Evolutionary conservation across 1,140 invertebrate species (phyloP), one percentile per base, ranked within the genome.

Genomic region (Oncopodura yosiiana): DNA sequence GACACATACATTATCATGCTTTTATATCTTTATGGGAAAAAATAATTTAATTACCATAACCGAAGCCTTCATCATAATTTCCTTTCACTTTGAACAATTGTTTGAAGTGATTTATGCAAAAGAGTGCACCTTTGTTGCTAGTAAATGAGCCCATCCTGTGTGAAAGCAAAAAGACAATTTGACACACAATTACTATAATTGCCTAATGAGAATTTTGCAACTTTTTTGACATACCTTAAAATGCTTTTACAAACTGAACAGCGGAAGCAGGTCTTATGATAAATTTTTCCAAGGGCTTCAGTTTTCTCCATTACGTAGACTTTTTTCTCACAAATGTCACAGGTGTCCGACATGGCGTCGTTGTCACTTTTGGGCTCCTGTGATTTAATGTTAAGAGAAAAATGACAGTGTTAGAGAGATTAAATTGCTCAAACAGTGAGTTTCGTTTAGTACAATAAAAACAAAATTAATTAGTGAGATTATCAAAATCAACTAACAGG

Each of bases 301-400:
- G 86, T 74, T 70, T 83, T 84, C 69, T 88, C 86, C 74, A 87
- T 75, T 8, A 81, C 82, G 70, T 87, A 88, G 23, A 87, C 83
- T 58, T 78, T 79, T 67, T 80, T 81, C 51, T 78, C 73, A 69
- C 86, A 88, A 61, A 78, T 76, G 56, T 80, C 77, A 66, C 85
- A 87, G 38, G 76, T 72, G 65, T 84, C 83, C 57, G 73, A 69
- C 58, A 73, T 34, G 6, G 6, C 30, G 6, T 8, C 30, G 30
- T 34, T n/a, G n/a, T n/a, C n/a, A n/a, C n/a, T n/a, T n/a, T n/a
- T n/a, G n/a, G n/a, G n/a, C n/a, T n/a, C n/a, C n/a, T n/a, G n/a
- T n/a, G n/a, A n/a, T n/a, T n/a, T n/a, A n/a, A n/a, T n/a, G n/a
- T n/a, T n/a, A n/a, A n/a, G n/a, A n/a, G n/a, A n/a, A n/a, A n/a